Percentiles rank a stretch among this genome's conserved stretches.
These are phyloP conservation scores for Nannoperca obscura DNA, from an alignment of 2,797 vertebrate species.

Conservation along the genomic window DNA sequence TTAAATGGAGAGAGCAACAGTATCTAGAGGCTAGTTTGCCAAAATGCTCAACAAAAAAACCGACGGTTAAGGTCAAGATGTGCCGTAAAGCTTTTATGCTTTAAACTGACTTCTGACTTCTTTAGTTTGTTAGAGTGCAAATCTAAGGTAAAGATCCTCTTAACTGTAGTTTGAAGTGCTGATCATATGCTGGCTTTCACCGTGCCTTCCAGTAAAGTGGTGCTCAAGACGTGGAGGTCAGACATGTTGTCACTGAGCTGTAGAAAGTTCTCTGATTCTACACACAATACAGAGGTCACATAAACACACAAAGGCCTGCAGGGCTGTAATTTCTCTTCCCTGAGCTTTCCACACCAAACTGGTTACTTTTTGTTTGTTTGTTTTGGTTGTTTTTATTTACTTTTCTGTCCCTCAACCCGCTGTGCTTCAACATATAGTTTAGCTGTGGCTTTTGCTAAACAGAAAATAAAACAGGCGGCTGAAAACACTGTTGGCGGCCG, in stretches of 20 bases:
- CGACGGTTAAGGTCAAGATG: neutral
- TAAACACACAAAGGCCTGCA: conserved; percentile 45
- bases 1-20: neutral
- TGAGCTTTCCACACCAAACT: conserved; percentile 54
- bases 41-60: neutral
- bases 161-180: conserved; percentile 19
- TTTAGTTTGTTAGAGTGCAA: neutral
- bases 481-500: conserved; percentile 70
- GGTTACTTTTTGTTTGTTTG: neutral
- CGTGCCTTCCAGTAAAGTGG: conserved; percentile 29
- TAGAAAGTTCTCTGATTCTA: conserved; percentile 41
- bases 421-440: conserved; percentile 66
- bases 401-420: conserved; percentile 4
- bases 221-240: conserved; percentile 41
- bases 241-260: conserved; percentile 47
- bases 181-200: conserved; percentile 14
- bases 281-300: conserved; percentile 48
- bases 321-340: conserved; percentile 63
- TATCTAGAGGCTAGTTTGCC: too few relatives aligned
- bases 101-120: conserved; percentile 1
- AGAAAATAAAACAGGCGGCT: conserved; percentile 63
- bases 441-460: conserved; percentile 78
- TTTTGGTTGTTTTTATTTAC: conserved; percentile 7
- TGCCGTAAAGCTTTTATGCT: neutral
- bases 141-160: conserved; percentile 8